phyloP scores from a whole-genome alignment of 2,797 vertebrate genomes.

The Pipistrellus kuhlii region DNA sequence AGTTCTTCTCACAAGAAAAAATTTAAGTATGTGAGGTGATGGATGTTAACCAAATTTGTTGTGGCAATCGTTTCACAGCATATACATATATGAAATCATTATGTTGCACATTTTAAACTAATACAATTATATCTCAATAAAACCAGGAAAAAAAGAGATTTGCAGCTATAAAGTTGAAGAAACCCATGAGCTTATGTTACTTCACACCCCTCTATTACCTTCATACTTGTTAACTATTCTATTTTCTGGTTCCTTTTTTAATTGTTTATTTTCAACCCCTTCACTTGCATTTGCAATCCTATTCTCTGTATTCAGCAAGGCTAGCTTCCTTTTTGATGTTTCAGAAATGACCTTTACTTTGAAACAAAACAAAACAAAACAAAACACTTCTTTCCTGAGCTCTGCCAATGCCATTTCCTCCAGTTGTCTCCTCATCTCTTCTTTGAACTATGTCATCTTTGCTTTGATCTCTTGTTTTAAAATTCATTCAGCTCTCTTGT shows the following conservation, averaged over 20 bases:
- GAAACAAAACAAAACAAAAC: no score
- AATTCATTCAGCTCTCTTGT: constrained; percentile 42
- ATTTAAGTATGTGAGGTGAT: neutral
- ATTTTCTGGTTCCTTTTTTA: constrained; percentile 44
- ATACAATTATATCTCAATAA: neutral
- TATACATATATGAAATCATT: neutral
- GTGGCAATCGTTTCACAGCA: neutral
- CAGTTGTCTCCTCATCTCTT: neutral
- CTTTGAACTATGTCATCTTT: neutral
- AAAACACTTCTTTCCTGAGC: neutral
- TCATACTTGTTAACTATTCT: neutral
- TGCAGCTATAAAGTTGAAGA: neutral
- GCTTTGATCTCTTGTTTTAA: constrained; percentile 61
- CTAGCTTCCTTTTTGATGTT: constrained; percentile 23
- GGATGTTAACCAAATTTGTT: neutral
- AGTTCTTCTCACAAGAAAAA: neutral
- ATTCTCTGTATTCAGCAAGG: constrained; percentile 4
- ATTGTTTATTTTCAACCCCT: neutral
- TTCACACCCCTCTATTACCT: neutral
- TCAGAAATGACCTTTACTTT: constrained; percentile 26
- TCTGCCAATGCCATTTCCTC: neutral
- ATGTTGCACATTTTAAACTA: neutral
- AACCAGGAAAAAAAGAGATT: neutral
- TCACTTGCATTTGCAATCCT: neutral
- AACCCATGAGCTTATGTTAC: neutral